Conservation (phyloP, 2,797 vertebrate species). For the Pangasius larnaudii region DNA sequence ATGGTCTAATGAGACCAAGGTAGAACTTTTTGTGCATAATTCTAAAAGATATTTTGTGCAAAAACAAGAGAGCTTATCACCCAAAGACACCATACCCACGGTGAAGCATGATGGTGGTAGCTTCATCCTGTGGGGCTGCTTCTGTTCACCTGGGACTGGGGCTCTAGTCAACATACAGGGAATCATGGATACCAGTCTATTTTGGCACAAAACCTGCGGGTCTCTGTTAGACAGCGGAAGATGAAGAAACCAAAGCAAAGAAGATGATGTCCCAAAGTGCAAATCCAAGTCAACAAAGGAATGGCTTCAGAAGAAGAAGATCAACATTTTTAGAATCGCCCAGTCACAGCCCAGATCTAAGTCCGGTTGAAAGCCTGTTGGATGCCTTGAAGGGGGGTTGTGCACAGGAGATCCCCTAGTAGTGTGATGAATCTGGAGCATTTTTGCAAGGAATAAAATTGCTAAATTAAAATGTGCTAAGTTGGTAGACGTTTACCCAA, state of each 20-base stretch:
- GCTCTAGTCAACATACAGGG: not conserved
- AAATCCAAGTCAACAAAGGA: not conserved
- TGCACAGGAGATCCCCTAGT: not conserved
- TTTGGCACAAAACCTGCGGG: not conserved
- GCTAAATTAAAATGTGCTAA: not conserved
- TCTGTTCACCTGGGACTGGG: not conserved
- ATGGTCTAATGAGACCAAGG: not conserved
- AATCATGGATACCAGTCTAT: not conserved
- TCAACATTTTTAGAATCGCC: not conserved
- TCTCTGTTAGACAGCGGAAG: not conserved
- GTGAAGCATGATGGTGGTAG: not conserved
- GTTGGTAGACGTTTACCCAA: not conserved
- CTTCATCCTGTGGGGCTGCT: not conserved
- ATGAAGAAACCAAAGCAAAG: not conserved
- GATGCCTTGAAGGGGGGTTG: not conserved
- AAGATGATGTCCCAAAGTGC: not conserved
- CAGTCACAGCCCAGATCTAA: not conserved
- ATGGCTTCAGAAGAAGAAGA: not conserved
- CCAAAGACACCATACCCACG: not conserved
- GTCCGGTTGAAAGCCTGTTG: not conserved
- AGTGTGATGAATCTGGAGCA: not conserved
- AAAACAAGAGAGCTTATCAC: not conserved
- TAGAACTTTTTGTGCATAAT: not conserved
- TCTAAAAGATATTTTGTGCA: not conserved
- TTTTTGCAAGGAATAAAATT: not conserved